These are phyloP conservation scores for Spheniscus mendiculus DNA, from an alignment of 2,113 vertebrate genomes.

Conservation along the genomic window DNA sequence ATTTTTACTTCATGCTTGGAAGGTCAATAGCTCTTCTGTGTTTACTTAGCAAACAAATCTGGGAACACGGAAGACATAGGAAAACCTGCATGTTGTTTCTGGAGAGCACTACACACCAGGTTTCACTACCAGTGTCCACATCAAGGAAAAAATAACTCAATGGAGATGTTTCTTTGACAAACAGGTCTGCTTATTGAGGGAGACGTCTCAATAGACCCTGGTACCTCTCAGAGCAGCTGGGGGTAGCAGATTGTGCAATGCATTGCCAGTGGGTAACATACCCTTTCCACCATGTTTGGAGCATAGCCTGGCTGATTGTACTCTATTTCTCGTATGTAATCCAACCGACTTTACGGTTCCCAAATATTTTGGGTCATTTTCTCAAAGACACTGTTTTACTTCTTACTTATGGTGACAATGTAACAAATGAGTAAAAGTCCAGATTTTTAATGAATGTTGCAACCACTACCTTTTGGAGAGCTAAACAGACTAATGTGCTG, in stretches of 20 bases:
- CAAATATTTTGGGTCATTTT: background rate
- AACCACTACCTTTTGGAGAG: background rate
- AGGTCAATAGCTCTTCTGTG: background rate
- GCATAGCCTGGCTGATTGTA: background rate
- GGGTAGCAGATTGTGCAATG: background rate
- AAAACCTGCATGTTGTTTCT: background rate
- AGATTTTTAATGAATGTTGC: background rate
- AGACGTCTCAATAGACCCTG: background rate
- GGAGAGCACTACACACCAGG: background rate
- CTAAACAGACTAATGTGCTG: background rate
- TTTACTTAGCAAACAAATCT: background rate
- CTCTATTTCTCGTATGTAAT: background rate
- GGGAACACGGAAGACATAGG: background rate
- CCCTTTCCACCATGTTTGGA: background rate
- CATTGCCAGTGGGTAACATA: background rate
- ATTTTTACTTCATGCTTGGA: background rate
- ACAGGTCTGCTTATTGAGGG: background rate
- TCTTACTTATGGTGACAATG: background rate
- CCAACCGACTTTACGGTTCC: fast-evolving
- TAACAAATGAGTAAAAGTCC: background rate
- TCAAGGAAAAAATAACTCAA: background rate
- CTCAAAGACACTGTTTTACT: background rate
- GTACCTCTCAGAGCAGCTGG: background rate
- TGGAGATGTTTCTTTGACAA: background rate
- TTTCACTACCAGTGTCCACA: background rate